These are phyloP conservation scores for Coecobrya sp. DNA, from an alignment of 2,888 invertebrate genomes.

Conservation along the genomic window DNA sequence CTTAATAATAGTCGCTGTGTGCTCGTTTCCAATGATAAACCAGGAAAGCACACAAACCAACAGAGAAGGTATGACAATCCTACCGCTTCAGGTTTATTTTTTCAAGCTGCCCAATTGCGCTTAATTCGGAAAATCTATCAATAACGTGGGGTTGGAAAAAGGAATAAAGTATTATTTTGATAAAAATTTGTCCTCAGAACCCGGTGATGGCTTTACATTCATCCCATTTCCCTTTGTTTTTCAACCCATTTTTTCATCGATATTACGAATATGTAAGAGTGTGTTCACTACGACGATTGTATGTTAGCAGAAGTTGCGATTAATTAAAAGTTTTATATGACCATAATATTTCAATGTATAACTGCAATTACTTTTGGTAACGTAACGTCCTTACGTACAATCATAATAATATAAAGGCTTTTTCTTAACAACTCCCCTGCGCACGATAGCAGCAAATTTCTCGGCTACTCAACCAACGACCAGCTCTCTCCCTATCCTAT, in stretches of 20 bases:
- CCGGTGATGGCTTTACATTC: background rate
- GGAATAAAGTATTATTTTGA: too few species aligned
- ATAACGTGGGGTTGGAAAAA: background rate
- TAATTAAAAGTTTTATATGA: slow-evolving; percentile 78
- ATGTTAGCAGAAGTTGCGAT: slow-evolving; percentile 67
- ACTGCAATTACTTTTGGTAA: slow-evolving; percentile 73
- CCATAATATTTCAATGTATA: slow-evolving; percentile 75
- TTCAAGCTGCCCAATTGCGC: background rate
- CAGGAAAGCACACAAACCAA: too few species aligned
- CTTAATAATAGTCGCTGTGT: too few species aligned
- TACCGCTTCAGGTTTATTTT: background rate
- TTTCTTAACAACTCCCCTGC: slow-evolving; percentile 70
- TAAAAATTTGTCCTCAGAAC: background rate
- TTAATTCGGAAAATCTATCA: background rate
- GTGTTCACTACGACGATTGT: slow-evolving; percentile 2
- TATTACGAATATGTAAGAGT: background rate
- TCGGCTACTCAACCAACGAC: slow-evolving; percentile 24
- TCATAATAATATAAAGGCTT: slow-evolving; percentile 22
- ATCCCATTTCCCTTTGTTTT: background rate
- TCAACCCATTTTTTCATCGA: background rate
- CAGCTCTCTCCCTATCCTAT: slow-evolving; percentile 22
- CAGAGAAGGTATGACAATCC: background rate
- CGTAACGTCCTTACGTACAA: slow-evolving; percentile 7
- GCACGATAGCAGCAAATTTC: slow-evolving; percentile 46
- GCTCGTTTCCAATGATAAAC: too few species aligned